These are phyloP conservation scores for Dryas iulia DNA, from an alignment of 1,140 invertebrate genomes.

Conservation along the genomic window DNA sequence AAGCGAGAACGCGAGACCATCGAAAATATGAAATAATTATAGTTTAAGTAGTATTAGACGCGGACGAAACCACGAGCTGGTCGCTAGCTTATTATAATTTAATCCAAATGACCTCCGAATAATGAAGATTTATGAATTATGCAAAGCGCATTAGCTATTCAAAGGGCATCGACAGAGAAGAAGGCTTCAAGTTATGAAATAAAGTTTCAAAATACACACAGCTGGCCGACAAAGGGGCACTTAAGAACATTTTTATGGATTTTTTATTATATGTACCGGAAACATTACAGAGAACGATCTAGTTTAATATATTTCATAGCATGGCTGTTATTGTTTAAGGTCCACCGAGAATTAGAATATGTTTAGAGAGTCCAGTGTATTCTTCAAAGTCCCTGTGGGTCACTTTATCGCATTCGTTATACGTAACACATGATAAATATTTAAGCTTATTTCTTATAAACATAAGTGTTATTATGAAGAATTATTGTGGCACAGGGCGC, in stretches of 20 bases:
- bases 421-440: too few species aligned
- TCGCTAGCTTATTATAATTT: conserved; percentile 2
- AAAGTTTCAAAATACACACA: conserved; percentile 24
- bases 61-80: too few species aligned
- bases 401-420: background rate
- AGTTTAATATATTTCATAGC: background rate
- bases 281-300: background rate
- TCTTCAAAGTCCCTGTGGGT: background rate
- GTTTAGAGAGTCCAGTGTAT: background rate
- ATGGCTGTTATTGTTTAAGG: background rate
- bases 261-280: conserved; percentile 10
- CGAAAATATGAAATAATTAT: too few species aligned
- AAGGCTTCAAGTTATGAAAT: conserved; percentile 29
- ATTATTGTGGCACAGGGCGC: too few species aligned
- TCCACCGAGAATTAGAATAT: background rate
- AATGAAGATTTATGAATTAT: conserved; percentile 31
- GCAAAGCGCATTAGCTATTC: conserved; percentile 32
- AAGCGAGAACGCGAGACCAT: too few species aligned
- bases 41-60: too few species aligned
- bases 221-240: conserved; percentile 1
- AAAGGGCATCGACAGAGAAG: conserved; percentile 35
- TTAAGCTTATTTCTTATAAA: too few species aligned
- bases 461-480: too few species aligned
- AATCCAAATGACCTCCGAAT: conserved; percentile 19
- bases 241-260: background rate